Evolutionary conservation across 2,113 vertebrate genomes (phyloP), one percentile per base, ranked within the genome.

Genomic region (Gila orcuttii): DNA sequence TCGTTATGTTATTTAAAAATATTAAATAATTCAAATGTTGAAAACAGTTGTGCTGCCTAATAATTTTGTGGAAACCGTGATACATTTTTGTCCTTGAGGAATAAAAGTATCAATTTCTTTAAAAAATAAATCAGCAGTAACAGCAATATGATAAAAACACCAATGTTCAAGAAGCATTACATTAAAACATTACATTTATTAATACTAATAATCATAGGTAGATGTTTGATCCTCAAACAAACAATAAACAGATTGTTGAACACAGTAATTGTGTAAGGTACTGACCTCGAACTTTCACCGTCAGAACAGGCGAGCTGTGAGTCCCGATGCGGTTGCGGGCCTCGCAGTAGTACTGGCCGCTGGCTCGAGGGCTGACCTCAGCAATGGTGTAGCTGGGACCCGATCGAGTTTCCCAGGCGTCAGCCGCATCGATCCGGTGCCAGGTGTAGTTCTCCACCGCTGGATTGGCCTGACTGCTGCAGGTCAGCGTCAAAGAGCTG

Each of bases 391-490:
- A 95, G 90, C 91, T 91, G 13, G 93, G 91, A 64, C 94, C 92
- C 1, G 93, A 93, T 89, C 90, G 93, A 69, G 90, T 93, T 87
- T 90, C 93, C 94, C 93, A 93, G 1, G 91, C 91, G 91, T 91
- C 87, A 91, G 89, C 83, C 69, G 84, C 87, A 76, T 86, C 71
- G 84, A 95, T 90, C 75, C 94, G 92, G 79, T 95, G 93, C 95
- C 95, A 95, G 36, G 95, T 95, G 89, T 94, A 95, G 93, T 95
- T 95, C 87, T 95, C 95, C 87, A 95, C 95, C 0, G 92, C 93
- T 0, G 94, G 94, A 90, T 94, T 94, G 23, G 93, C 94, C 86
- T 94, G 93, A 86, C 94, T 95, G 91, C 92, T 95, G 91, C 95
- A 96, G 88, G 93, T 95, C 82, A 95, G 86, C 31, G 94, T 95